These are phyloP conservation scores for Chiloscyllium plagiosum DNA, from an alignment of 2,113 vertebrate genomes.

Conservation along the genomic window DNA sequence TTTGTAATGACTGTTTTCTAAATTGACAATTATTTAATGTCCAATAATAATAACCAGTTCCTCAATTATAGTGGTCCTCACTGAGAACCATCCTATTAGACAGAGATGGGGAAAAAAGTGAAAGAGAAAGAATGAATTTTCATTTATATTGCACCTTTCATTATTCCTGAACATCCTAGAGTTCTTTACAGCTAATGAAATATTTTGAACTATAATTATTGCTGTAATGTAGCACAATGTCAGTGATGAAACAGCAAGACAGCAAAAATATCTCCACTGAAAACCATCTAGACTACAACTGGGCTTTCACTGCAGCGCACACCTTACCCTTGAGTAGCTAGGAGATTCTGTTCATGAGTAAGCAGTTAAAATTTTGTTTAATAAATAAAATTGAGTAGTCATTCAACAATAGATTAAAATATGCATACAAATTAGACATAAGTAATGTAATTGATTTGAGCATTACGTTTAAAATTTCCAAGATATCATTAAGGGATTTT, in stretches of 20 bases:
- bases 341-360: background rate
- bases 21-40: background rate
- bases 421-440: slow-evolving; percentile 11
- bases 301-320: slow-evolving; percentile 50
- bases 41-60: background rate
- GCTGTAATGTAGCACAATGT: slow-evolving; percentile 10
- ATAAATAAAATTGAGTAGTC: background rate
- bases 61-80: background rate
- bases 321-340: slow-evolving; percentile 14
- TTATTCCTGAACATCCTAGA: background rate
- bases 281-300: slow-evolving; percentile 41
- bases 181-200: background rate
- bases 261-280: slow-evolving; percentile 29
- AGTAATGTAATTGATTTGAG: background rate
- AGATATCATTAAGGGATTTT: background rate
- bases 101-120: background rate
- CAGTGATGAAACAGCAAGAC: slow-evolving; percentile 39
- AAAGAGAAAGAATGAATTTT: background rate
- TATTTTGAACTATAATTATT: background rate
- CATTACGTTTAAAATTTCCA: background rate
- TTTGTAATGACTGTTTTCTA: background rate
- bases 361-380: background rate
- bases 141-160: background rate
- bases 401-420: slow-evolving; percentile 4
- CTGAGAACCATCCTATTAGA: background rate